Percentiles rank a stretch among this genome's conserved stretches.
Evolutionary conservation across 1,140 invertebrate species (phyloP).

Genomic region (Diuraphis noxia): DNA sequence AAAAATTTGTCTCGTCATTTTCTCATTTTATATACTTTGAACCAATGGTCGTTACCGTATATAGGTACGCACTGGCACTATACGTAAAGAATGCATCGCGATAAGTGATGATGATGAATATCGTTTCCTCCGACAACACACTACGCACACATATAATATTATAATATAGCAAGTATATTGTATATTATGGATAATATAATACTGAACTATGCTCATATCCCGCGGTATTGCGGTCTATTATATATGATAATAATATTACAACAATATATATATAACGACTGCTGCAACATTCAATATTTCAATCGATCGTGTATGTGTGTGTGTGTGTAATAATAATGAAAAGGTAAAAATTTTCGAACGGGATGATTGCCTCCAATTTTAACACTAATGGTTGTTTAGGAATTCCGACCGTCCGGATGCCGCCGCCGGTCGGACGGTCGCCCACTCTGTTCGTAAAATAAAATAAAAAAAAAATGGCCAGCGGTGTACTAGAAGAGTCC

Average conservation of each 20-base stretch:
- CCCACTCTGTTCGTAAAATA: constrained; percentile 46
- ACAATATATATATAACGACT: not conserved
- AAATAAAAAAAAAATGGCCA: constrained; percentile 51
- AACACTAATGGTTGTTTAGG: constrained; percentile 53
- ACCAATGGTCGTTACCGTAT: not conserved
- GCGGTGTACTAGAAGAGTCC: constrained; percentile 37
- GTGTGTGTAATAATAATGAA: constrained; percentile 41
- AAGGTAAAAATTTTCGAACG: constrained; percentile 51
- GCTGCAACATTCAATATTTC: not conserved
- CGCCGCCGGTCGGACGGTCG: constrained; percentile 45
- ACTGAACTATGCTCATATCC: not conserved
- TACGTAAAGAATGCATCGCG: not conserved
- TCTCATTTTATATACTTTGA: not conserved
- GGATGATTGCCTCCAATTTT: constrained; percentile 53
- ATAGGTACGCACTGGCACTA: not conserved
- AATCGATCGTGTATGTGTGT: not conserved
- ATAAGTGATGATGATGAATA: not conserved
- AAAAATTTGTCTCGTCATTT: not conserved
- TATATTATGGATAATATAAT: not conserved
- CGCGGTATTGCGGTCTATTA: not conserved
- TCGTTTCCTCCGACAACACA: not conserved
- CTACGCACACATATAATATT: not conserved
- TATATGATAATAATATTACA: not conserved
- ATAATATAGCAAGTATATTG: too few species aligned
- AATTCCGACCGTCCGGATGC: constrained; percentile 41